Percentiles rank a stretch among this genome's conserved stretches.
phyloP scores from a whole-genome alignment of 2,113 vertebrate species.

The Alouatta palliata region DNA sequence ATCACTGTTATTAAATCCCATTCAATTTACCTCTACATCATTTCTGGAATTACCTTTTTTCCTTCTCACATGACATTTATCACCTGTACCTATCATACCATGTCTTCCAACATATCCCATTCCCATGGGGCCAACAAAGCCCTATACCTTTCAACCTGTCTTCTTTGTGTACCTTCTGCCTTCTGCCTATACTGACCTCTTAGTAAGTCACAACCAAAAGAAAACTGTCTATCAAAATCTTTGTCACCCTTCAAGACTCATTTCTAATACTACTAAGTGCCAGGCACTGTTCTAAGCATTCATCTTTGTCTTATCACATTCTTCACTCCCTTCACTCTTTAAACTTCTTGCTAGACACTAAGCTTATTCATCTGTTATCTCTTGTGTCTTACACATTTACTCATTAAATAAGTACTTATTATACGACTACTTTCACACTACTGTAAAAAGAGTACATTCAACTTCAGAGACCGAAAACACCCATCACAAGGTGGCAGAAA shows the following conservation, averaged over 20 bases:
- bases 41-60: neutral
- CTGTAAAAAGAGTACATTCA: neutral
- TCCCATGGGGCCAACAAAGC: neutral
- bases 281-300: neutral
- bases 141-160: neutral
- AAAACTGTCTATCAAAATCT: neutral
- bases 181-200: neutral
- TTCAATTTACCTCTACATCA: constrained; percentile 1
- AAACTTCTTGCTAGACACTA: neutral
- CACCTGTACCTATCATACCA: neutral
- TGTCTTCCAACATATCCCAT: neutral
- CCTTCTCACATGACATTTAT: neutral
- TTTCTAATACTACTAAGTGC: neutral
- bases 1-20: neutral
- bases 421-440: neutral
- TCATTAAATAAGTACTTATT: neutral
- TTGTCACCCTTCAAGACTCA: neutral
- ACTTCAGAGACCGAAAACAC: constrained; percentile 12
- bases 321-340: neutral
- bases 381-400: neutral
- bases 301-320: neutral
- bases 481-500: neutral
- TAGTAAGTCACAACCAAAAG: neutral
- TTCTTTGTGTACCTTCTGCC: neutral
- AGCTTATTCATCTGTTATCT: neutral